Evolutionary conservation across 2,797 vertebrate species (phyloP).

Genomic region (Rhinoraja longicauda): DNA sequence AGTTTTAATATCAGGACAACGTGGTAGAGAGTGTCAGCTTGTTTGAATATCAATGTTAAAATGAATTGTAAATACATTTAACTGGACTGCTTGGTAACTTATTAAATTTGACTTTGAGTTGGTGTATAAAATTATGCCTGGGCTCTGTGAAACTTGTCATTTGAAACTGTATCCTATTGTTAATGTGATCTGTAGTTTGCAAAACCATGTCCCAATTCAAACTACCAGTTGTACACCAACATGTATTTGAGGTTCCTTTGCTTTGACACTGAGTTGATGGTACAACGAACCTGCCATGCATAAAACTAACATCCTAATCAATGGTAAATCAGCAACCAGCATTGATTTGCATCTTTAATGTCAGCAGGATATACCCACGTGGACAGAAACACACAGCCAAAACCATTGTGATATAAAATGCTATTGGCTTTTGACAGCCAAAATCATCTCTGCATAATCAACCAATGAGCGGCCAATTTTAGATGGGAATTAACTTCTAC

Average conservation of each 20-base stretch:
- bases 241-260: not conserved
- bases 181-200: not conserved
- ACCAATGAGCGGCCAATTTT: not conserved
- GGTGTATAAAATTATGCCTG: not conserved
- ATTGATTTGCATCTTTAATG: not conserved
- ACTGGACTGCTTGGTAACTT: not conserved
- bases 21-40: not conserved
- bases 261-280: not conserved
- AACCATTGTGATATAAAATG: not conserved
- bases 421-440: not conserved
- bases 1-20: not conserved
- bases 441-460: not conserved
- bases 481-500: not conserved
- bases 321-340: not conserved
- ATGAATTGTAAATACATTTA: not conserved
- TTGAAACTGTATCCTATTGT: not conserved
- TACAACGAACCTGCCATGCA: too few species aligned
- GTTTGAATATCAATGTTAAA: not conserved
- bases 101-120: not conserved
- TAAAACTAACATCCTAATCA: not conserved
- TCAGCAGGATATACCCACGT: not conserved
- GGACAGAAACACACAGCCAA: not conserved
- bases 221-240: not conserved
- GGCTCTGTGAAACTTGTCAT: not conserved
- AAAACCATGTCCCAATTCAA: too few species aligned